Evolutionary conservation across 37 sponge, comb jelly and placozoan species (phyloP).

Genomic region (Cladorhizidae sp.): DNA sequence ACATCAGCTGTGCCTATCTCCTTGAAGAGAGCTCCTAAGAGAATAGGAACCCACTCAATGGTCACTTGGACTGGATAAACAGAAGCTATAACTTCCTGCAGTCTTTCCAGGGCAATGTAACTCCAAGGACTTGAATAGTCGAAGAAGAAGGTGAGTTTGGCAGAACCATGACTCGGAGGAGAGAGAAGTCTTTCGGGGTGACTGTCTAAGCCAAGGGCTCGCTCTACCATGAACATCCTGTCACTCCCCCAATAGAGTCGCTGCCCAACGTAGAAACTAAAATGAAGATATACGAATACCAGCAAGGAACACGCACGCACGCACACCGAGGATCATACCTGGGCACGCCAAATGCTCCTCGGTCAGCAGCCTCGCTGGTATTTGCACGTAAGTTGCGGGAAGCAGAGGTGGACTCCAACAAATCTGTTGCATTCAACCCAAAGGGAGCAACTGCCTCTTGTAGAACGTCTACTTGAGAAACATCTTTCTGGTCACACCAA

Average conservation of each 20-base stretch:
- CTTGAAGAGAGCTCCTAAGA: constrained; percentile 86
- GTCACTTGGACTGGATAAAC: constrained; percentile 46
- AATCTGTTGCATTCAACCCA: constrained; percentile 38
- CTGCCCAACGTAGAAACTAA: constrained; percentile 73
- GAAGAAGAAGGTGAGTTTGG: constrained; percentile 79
- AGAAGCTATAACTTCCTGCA: constrained; percentile 31
- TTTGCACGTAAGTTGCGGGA: constrained; percentile 58
- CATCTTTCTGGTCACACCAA: constrained; percentile 72
- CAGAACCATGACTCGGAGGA: constrained; percentile 12
- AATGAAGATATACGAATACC: background rate
- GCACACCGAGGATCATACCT: constrained; percentile 24
- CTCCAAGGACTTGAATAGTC: constrained; percentile 91
- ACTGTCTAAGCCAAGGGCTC: constrained; percentile 64
- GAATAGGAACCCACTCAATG: constrained; percentile 85
- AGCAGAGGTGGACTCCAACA: constrained; percentile 19
- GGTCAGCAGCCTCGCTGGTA: constrained; percentile 78
- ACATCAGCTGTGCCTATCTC: constrained; percentile 81
- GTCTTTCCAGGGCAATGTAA: constrained; percentile 59
- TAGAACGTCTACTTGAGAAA: constrained; percentile 26
- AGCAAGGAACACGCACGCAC: background rate
- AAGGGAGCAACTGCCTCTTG: constrained; percentile 43
- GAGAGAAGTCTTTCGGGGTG: constrained; percentile 54
- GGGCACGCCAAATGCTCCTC: constrained; percentile 94
- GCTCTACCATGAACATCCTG: constrained; percentile 76
- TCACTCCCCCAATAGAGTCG: constrained; percentile 88